Conservation (phyloP, 1,140 invertebrate genomes). For the Hylyphantes graminicola region DNA sequence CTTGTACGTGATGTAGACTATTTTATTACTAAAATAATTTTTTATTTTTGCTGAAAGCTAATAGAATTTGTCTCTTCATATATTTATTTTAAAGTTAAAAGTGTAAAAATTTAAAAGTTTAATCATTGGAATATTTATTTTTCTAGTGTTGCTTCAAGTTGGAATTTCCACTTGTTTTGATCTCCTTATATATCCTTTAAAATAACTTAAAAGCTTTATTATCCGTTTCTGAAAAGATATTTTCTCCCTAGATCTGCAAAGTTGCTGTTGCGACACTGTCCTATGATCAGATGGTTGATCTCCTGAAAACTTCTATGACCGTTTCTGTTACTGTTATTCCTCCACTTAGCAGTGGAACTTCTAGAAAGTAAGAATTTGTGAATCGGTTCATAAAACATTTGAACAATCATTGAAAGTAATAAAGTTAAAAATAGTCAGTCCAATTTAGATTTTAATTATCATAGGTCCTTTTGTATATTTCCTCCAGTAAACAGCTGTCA, state of each 20-base stretch:
- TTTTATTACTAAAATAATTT: too few relatives aligned
- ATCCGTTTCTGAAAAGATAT: not conserved
- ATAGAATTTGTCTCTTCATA: not conserved
- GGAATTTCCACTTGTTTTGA: not conserved
- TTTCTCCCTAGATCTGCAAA: conserved; percentile 78
- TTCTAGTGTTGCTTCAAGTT: not conserved
- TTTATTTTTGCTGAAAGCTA: too few relatives aligned
- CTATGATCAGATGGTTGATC: conserved; percentile 94
- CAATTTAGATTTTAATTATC: too few relatives aligned
- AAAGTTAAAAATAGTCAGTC: too few relatives aligned
- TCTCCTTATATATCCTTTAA: not conserved
- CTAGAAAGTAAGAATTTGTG: conserved; percentile 42
- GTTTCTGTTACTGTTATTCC: conserved; percentile 88
- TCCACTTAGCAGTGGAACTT: conserved; percentile 73
- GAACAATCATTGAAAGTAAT: too few relatives aligned
- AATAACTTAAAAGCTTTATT: not conserved
- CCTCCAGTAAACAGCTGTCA: not conserved
- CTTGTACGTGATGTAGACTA: too few relatives aligned
- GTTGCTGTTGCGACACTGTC: conserved; percentile 87
- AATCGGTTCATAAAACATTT: too few relatives aligned
- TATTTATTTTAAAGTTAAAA: too few relatives aligned
- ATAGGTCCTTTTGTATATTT: not conserved
- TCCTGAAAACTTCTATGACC: conserved; percentile 88
- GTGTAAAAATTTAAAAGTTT: too few relatives aligned
- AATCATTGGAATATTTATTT: not conserved